Evolutionary conservation across 2,888 invertebrate species (phyloP).

Genomic region (Microctonus aethiopoides): DNA sequence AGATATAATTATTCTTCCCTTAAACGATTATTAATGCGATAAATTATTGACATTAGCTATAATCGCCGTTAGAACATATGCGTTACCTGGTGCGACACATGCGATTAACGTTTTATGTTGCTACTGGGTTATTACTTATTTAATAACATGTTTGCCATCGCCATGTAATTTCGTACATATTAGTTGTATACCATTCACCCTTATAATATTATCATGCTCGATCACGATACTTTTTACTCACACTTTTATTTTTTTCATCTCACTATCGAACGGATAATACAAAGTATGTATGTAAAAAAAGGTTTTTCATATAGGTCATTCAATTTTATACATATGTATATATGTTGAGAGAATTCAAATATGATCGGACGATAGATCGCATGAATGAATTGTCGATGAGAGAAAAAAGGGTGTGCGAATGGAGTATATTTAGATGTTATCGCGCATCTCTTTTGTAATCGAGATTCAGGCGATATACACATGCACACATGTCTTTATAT

Average conservation of each 20-base stretch:
- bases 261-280: neutral
- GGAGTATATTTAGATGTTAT: slow-evolving; percentile 28
- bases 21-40: neutral
- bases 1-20: no score
- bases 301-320: neutral
- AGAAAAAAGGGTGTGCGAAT: slow-evolving; percentile 17
- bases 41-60: neutral
- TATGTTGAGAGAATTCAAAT: neutral
- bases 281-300: neutral
- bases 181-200: slow-evolving; percentile 24
- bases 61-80: neutral
- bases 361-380: neutral
- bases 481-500: slow-evolving; percentile 37
- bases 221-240: neutral
- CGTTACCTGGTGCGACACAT: slow-evolving; percentile 3
- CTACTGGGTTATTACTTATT: slow-evolving; percentile 53
- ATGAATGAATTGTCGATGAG: slow-evolving; percentile 19
- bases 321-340: neutral
- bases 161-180: slow-evolving; percentile 43
- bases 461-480: slow-evolving; percentile 50
- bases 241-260: neutral
- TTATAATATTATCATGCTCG: neutral
- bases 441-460: slow-evolving; percentile 24
- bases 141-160: slow-evolving; percentile 53
- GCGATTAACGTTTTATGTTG: neutral